A percentile compares a stretch with the other conserved stretches of the same genome.
These are phyloP conservation scores for Microhierax caerulescens DNA, from an alignment of 2,797 vertebrate genomes.

Conservation along the genomic window DNA sequence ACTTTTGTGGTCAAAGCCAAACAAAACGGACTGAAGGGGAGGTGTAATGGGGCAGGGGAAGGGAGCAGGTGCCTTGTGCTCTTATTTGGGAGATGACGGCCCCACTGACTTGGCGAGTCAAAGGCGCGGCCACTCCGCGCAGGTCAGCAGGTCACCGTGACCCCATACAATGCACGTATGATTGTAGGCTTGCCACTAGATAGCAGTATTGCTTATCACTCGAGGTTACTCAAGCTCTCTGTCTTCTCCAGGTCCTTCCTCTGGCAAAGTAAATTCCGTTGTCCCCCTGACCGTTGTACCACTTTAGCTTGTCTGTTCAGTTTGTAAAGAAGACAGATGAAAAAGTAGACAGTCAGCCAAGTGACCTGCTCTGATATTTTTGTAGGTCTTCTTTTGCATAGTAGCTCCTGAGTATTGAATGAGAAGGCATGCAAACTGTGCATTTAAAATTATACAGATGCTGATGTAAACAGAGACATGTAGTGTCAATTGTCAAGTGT, in stretches of 20 bases:
- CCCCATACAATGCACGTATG: background rate
- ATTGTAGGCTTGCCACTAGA: background rate
- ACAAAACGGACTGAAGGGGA: background rate
- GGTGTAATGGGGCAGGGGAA: background rate
- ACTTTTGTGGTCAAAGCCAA: background rate
- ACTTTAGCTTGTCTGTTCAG: background rate
- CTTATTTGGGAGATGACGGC: background rate
- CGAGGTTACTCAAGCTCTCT: background rate
- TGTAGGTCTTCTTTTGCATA: background rate
- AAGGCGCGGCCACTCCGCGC: background rate
- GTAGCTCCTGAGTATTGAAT: background rate
- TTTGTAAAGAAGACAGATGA: background rate
- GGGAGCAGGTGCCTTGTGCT: background rate
- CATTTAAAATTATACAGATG: background rate
- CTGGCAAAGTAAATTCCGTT: background rate
- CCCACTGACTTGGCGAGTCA: background rate
- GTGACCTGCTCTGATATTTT: background rate
- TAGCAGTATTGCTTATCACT: background rate
- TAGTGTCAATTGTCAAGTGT: background rate
- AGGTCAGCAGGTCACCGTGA: background rate
- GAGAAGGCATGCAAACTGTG: background rate
- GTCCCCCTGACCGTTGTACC: rapidly evolving
- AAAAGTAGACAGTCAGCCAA: background rate
- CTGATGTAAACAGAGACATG: background rate
- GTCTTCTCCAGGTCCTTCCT: background rate